Conservation (phyloP, 2,888 invertebrate species). For the Hirtodrosophila histrioides region DNA sequence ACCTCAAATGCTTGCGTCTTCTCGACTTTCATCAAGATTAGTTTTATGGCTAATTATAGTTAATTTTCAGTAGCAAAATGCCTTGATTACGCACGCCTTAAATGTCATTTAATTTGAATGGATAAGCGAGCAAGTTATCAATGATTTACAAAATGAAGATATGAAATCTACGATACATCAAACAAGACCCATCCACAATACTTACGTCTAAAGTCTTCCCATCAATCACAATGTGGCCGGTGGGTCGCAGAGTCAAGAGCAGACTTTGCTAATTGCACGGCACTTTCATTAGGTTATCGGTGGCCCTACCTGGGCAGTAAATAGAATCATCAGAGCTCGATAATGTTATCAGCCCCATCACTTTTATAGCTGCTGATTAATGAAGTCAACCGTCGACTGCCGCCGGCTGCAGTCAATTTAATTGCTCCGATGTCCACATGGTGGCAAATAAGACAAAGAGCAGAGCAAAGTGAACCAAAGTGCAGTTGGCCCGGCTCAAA, state of each 20-base stretch:
- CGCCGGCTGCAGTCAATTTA: conserved; percentile 72
- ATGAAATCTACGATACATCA: not conserved
- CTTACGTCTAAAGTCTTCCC: not conserved
- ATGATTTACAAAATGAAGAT: conserved; percentile 6
- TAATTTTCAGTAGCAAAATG: conserved; percentile 35
- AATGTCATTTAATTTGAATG: not conserved
- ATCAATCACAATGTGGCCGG: conserved; percentile 13
- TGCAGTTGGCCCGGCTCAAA: conserved; percentile 21
- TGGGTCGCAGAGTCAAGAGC: conserved; percentile 34
- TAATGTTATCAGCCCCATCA: conserved; percentile 76
- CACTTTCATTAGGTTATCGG: conserved; percentile 68
- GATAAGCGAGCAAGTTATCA: conserved; percentile 6
- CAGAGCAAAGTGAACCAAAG: conserved; percentile 41
- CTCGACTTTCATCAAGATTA: conserved; percentile 13
- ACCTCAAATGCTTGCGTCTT: conserved; percentile 3
- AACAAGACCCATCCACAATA: conserved; percentile 10
- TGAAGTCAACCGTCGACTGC: conserved; percentile 64
- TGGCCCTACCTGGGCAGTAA: conserved; percentile 57
- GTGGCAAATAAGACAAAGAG: conserved; percentile 60
- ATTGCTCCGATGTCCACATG: conserved; percentile 68
- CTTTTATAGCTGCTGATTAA: conserved; percentile 75
- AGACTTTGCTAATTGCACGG: conserved; percentile 56
- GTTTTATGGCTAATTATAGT: conserved; percentile 42
- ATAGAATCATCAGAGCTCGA: conserved; percentile 72
- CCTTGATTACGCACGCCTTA: conserved; percentile 16